phyloP scores from a whole-genome alignment of 2,113 vertebrate genomes.

The Arvicanthis niloticus region DNA sequence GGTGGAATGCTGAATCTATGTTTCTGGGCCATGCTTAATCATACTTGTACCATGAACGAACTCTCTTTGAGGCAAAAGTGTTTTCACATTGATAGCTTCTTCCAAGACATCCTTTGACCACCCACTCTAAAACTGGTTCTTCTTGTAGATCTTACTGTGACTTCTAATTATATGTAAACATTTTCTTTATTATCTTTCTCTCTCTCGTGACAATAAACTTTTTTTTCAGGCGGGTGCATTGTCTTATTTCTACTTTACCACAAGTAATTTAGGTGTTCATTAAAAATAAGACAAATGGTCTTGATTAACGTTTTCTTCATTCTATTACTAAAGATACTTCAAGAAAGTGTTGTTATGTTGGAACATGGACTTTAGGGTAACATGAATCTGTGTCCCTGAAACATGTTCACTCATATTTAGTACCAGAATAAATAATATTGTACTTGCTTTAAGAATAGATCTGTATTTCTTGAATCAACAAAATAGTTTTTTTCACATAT shows the following conservation, averaged over 20 bases:
- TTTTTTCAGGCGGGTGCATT: not conserved
- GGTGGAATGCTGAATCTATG: not conserved
- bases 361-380: not conserved
- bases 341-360: not conserved
- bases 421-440: not conserved
- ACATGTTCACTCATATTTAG: not conserved
- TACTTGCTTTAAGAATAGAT: not conserved
- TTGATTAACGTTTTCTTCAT: not conserved
- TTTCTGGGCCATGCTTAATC: not conserved
- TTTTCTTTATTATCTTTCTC: not conserved
- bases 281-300: not conserved
- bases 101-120: not conserved
- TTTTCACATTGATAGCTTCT: not conserved
- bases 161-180: not conserved
- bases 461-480: not conserved
- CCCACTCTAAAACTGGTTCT: not conserved
- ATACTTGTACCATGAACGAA: not conserved
- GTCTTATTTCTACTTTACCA: not conserved
- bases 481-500: not conserved
- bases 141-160: not conserved
- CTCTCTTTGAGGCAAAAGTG: not conserved
- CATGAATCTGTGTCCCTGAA: not conserved
- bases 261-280: not conserved
- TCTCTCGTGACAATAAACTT: not conserved
- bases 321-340: not conserved